phyloP scores from a whole-genome alignment of 1,140 invertebrate genomes.

The Leptinotarsa lineolata region DNA sequence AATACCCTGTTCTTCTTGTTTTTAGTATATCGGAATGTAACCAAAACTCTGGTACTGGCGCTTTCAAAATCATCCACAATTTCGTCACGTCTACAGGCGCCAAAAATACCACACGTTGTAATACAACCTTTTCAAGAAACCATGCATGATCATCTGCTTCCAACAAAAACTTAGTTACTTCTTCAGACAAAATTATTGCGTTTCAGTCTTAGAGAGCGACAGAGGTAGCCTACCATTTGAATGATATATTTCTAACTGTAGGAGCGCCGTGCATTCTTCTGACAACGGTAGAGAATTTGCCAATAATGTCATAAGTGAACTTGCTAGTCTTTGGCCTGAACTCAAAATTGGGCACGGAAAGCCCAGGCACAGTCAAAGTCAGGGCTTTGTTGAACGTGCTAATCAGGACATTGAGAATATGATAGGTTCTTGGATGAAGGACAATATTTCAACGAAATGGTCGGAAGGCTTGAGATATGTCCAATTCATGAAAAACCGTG shows the following conservation, averaged over 20 bases:
- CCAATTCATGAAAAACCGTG: slow-evolving; percentile 51
- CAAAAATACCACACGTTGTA: too few species aligned
- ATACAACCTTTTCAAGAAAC: too few species aligned
- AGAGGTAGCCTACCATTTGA: slow-evolving; percentile 1
- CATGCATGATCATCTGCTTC: too few species aligned
- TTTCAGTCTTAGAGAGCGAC: slow-evolving; percentile 17
- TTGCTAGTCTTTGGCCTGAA: neutral
- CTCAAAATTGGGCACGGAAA: neutral
- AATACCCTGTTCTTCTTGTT: too few species aligned
- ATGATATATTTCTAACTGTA: slow-evolving; percentile 25
- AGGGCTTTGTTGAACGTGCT: slow-evolving; percentile 48
- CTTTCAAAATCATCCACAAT: too few species aligned
- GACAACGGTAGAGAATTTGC: slow-evolving; percentile 49
- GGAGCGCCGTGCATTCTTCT: slow-evolving; percentile 25
- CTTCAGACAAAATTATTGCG: too few species aligned
- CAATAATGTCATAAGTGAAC: slow-evolving; percentile 34
- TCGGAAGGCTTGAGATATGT: slow-evolving; percentile 37
- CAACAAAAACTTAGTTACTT: too few species aligned
- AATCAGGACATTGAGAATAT: too few species aligned
- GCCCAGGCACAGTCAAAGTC: slow-evolving; percentile 16
- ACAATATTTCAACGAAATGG: too few species aligned
- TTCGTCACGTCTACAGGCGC: too few species aligned
- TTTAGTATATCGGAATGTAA: too few species aligned
- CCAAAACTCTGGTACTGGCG: too few species aligned
- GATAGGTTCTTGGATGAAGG: neutral